Conservation (phyloP, 2,797 vertebrate species). For the Numenius phaeopus region DNA sequence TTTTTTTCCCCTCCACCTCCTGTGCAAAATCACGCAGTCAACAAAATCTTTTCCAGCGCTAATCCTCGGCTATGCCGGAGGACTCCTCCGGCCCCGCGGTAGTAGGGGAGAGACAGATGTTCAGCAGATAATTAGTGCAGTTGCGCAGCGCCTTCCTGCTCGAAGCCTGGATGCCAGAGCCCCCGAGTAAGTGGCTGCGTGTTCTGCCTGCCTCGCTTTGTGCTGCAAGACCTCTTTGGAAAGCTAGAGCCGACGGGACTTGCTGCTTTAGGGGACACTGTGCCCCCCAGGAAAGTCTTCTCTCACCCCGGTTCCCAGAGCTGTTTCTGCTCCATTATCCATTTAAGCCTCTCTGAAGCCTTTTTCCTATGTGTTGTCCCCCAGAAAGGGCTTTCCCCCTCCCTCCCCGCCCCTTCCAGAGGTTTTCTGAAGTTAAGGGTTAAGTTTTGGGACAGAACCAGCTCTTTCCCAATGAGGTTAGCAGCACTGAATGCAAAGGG, state of each 20-base stretch:
- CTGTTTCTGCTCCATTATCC: not conserved
- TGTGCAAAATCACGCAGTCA: slow-evolving; percentile 37
- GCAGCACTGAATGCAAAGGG: not conserved
- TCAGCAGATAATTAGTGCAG: slow-evolving; percentile 53
- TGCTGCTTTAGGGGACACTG: not conserved
- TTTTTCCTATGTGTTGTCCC: not conserved
- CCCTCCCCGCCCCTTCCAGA: not conserved
- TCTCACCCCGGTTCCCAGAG: not conserved
- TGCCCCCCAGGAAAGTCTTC: not conserved
- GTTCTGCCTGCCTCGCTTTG: not conserved
- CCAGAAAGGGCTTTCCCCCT: not conserved
- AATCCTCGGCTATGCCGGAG: slow-evolving; percentile 47
- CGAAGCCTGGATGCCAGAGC: slow-evolving; percentile 6
- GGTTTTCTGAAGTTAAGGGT: not conserved
- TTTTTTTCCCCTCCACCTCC: not conserved
- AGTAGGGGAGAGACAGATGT: slow-evolving; percentile 52
- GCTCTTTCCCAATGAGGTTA: not conserved
- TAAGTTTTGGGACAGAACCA: not conserved
- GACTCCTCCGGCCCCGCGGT: not conserved
- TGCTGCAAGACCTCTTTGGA: not conserved
- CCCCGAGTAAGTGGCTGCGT: not conserved
- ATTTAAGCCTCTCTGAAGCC: not conserved
- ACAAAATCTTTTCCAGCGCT: slow-evolving; percentile 50
- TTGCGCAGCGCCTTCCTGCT: slow-evolving; percentile 53
- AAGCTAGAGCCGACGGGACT: rapidly evolving